Evolutionary conservation across 2,113 vertebrate species (phyloP).

Genomic region (Chaenogobius annularis): DNA sequence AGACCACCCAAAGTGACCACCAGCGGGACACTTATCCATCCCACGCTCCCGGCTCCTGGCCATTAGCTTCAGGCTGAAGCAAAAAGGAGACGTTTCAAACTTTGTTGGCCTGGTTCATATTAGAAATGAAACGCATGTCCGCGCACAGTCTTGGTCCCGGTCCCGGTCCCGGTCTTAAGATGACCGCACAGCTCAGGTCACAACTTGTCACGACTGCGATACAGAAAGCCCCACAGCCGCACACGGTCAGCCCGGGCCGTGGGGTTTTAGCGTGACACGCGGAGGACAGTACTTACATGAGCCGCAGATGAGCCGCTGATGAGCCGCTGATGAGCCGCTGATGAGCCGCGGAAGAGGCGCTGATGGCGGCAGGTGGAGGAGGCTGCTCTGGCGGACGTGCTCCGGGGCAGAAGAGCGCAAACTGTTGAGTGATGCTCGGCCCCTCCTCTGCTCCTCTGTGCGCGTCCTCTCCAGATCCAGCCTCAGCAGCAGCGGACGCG

Average conservation of each 20-base stretch:
- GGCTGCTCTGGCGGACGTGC: neutral
- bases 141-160: neutral
- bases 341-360: neutral
- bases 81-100: neutral
- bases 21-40: too few species aligned
- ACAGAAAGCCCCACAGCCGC: neutral
- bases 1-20: too few species aligned
- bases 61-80: neutral
- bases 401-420: neutral
- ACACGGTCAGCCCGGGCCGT: neutral
- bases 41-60: too few species aligned
- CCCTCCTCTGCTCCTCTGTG: neutral
- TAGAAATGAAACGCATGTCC: neutral
- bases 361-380: neutral
- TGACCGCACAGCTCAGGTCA: neutral
- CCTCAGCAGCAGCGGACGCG: neutral
- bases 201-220: neutral
- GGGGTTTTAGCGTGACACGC: neutral
- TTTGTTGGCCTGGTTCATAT: neutral
- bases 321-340: neutral
- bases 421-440: slow-evolving; percentile 7
- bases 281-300: neutral
- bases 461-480: neutral
- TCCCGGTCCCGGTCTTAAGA: neutral
- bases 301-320: neutral